Conservation (phyloP, 2,888 invertebrate genomes). For the Amaurobius ferox region DNA sequence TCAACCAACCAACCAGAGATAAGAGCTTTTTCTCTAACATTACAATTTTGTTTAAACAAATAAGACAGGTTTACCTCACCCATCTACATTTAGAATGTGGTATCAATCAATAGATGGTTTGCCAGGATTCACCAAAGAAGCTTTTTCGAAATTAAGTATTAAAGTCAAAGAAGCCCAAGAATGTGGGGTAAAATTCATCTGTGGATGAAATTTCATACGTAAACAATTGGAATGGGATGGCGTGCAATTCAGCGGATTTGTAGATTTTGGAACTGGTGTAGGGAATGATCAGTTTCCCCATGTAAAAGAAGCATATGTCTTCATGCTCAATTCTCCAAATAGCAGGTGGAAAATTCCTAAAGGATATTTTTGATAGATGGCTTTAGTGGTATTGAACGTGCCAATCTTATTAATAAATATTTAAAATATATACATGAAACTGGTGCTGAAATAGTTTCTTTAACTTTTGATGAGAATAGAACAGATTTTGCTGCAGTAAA, state of each 20-base stretch:
- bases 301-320: too few species aligned
- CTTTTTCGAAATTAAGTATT: not conserved
- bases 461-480: too few species aligned
- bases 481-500: too few species aligned
- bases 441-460: too few species aligned
- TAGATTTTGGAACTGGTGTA: not conserved
- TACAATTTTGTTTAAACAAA: too few species aligned
- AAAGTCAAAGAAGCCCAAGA: not conserved
- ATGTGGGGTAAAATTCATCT: not conserved
- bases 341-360: not conserved
- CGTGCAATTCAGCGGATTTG: not conserved
- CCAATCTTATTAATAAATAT: not conserved
- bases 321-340: not conserved
- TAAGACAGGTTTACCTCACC: conserved; percentile 10
- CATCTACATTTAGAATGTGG: not conserved
- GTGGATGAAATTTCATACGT: not conserved
- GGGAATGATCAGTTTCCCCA: not conserved
- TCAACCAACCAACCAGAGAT: too few species aligned
- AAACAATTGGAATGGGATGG: conserved; percentile 19
- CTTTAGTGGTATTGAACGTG: not conserved
- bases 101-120: conserved; percentile 5
- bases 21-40: too few species aligned
- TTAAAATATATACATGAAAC: too few species aligned
- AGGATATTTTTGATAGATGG: not conserved
- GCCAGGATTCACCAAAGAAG: conserved; percentile 2